A percentile compares a stretch with the other conserved stretches of the same genome.
These are phyloP conservation scores for Nesoenas mayeri DNA, from an alignment of 2,113 vertebrate species.

Conservation along the genomic window DNA sequence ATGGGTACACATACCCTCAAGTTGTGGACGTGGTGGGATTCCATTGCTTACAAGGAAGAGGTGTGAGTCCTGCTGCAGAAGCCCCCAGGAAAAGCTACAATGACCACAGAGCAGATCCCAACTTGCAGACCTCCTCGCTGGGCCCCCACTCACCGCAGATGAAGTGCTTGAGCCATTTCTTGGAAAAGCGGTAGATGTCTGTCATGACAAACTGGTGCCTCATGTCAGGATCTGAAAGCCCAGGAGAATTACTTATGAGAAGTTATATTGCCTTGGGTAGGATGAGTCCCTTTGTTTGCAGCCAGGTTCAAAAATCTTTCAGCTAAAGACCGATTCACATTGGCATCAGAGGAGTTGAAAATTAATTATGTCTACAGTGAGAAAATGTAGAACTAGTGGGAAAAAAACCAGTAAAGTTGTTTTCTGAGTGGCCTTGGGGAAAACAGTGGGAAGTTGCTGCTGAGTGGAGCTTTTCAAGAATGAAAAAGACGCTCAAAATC, in stretches of 20 bases:
- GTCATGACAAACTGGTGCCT: not conserved
- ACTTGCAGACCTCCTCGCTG: not conserved
- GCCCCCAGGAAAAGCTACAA: rapidly evolving
- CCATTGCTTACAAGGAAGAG: rapidly evolving
- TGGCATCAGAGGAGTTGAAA: not conserved
- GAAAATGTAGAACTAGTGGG: not conserved
- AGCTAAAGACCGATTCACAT: not conserved
- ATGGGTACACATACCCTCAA: not conserved
- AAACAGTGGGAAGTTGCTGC: not conserved
- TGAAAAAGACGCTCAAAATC: conserved; percentile 13
- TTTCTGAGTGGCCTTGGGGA: not conserved
- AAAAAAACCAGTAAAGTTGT: not conserved
- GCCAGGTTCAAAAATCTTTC: not conserved
- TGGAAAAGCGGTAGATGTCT: not conserved
- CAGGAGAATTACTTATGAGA: not conserved
- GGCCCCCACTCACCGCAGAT: rapidly evolving
- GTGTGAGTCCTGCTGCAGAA: not conserved
- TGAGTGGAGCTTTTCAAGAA: conserved; percentile 12
- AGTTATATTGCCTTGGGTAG: not conserved
- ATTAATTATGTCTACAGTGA: not conserved
- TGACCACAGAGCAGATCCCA: rapidly evolving
- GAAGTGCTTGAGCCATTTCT: not conserved
- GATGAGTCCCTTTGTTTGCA: not conserved
- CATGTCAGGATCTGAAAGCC: not conserved
- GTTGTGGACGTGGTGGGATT: not conserved